Evolutionary conservation across 2,888 invertebrate genomes (phyloP).

Genomic region (Eristalinus sepulchralis): DNA sequence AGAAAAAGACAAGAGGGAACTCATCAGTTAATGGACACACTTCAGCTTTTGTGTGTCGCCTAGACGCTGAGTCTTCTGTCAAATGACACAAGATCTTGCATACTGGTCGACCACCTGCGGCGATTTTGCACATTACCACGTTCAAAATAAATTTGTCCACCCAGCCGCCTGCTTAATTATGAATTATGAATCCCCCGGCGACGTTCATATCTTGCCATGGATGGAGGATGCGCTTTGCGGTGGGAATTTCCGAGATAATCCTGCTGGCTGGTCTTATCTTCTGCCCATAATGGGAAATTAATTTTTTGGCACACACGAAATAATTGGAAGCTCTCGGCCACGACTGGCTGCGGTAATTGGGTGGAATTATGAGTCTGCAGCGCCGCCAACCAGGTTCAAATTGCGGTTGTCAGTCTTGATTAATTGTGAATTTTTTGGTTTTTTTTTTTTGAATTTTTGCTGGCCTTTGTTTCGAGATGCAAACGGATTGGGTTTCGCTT

Average conservation of each 20-base stretch:
- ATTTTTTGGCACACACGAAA: conserved; percentile 20
- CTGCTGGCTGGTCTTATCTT: background rate
- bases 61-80: background rate
- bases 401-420: conserved; percentile 50
- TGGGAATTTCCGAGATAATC: background rate
- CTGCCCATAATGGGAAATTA: conserved; percentile 3
- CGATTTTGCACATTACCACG: conserved; percentile 16
- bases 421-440: conserved; percentile 44
- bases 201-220: background rate
- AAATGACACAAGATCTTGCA: background rate
- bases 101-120: conserved; percentile 4
- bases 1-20: background rate
- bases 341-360: conserved; percentile 40
- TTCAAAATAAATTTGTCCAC: conserved; percentile 17
- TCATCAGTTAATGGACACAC: conserved; percentile 1
- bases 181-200: conserved; percentile 40
- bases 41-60: conserved; percentile 1
- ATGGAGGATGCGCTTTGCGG: background rate
- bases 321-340: conserved; percentile 43
- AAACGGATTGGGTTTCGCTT: conserved; percentile 41
- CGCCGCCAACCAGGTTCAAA: conserved; percentile 33
- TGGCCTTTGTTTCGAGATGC: background rate
- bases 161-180: conserved; percentile 35
- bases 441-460: conserved; percentile 6
- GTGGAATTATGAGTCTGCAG: conserved; percentile 1